These are phyloP conservation scores for Epizoanthus fatuus DNA, from an alignment of 92 coral and sea anemone genomes.

Conservation along the genomic window DNA sequence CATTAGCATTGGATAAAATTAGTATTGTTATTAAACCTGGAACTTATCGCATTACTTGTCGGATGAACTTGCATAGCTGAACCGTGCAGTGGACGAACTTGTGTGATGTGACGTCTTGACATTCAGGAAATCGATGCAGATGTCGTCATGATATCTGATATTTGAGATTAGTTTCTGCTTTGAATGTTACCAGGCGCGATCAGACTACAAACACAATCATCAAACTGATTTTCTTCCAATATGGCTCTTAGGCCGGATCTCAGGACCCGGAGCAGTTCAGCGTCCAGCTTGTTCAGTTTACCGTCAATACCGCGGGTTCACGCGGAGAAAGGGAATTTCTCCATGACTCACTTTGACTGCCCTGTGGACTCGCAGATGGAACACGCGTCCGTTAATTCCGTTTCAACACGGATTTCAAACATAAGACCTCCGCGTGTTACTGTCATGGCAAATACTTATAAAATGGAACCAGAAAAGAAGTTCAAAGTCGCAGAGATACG, in stretches of 20 bases:
- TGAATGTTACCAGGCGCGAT: neutral
- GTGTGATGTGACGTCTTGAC: slow-evolving; percentile 7
- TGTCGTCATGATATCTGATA: slow-evolving; percentile 8
- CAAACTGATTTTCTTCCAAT: neutral
- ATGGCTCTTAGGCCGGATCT: slow-evolving; percentile 36
- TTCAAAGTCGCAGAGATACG: slow-evolving; percentile 67
- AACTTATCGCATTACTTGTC: neutral
- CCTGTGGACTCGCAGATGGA: slow-evolving; percentile 73
- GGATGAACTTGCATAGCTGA: neutral
- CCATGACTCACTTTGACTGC: slow-evolving; percentile 79
- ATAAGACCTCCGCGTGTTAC: slow-evolving; percentile 53
- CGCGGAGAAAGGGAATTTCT: slow-evolving; percentile 72
- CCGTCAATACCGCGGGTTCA: slow-evolving; percentile 67
- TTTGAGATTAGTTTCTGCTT: neutral
- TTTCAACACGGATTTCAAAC: slow-evolving; percentile 51
- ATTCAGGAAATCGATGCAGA: slow-evolving; percentile 5
- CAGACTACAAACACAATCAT: neutral
- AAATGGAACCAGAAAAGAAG: slow-evolving; percentile 83
- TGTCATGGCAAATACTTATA: slow-evolving; percentile 81
- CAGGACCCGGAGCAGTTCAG: slow-evolving; percentile 72
- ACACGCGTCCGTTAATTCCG: slow-evolving; percentile 61
- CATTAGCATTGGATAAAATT: too few relatives aligned
- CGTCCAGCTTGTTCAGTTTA: slow-evolving; percentile 78
- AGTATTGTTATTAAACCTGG: neutral
- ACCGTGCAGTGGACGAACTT: neutral